A percentile compares a stretch with the other conserved stretches of the same genome.
phyloP scores from a whole-genome alignment of 2,888 invertebrate species.

The Eupithecia exiguata region DNA sequence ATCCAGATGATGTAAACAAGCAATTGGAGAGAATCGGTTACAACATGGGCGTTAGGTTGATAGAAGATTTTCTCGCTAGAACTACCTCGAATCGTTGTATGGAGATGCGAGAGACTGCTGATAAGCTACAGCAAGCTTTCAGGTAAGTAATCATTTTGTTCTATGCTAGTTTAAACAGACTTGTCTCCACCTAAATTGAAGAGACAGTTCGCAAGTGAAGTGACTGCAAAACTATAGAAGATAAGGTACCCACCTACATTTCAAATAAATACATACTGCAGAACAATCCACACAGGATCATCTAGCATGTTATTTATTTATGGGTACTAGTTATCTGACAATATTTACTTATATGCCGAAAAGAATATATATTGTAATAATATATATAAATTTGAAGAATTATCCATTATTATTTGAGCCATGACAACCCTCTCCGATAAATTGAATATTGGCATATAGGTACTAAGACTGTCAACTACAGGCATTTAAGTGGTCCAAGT shows the following conservation, averaged over 20 bases:
- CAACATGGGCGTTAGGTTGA: conserved; percentile 98
- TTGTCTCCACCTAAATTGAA: background rate
- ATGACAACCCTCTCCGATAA: background rate
- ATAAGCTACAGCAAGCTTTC: conserved; percentile 93
- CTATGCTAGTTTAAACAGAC: background rate
- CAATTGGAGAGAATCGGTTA: conserved; percentile 98
- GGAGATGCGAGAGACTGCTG: conserved; percentile 98
- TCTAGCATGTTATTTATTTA: too few relatives aligned
- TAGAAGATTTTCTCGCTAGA: conserved; percentile 98
- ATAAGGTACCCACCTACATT: too few relatives aligned
- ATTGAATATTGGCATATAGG: background rate
- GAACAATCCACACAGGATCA: too few relatives aligned
- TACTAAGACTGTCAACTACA: background rate
- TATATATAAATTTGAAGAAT: background rate
- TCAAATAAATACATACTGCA: background rate
- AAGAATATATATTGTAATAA: too few relatives aligned
- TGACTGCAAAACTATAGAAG: background rate
- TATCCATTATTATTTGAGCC: background rate
- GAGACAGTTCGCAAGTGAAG: background rate
- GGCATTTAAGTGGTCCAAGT: background rate
- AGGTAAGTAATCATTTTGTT: conserved; percentile 60
- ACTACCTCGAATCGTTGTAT: conserved; percentile 95
- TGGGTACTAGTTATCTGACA: background rate
- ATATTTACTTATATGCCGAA: background rate
- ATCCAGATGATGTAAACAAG: conserved; percentile 98